phyloP scores from a whole-genome alignment of 2,888 invertebrate species.

The Meta bourneti region DNA sequence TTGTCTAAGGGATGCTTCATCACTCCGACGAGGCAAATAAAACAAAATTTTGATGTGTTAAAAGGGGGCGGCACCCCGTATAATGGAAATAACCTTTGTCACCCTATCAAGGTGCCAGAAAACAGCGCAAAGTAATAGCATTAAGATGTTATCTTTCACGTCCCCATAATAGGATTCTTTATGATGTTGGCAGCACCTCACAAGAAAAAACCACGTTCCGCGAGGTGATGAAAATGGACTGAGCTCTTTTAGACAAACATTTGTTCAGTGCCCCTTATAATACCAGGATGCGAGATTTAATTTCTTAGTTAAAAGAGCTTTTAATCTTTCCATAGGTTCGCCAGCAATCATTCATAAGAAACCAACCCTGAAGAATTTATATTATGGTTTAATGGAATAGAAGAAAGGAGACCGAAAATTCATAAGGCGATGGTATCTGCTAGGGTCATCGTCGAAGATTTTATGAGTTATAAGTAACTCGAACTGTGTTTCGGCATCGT shows the following conservation, averaged over 20 bases:
- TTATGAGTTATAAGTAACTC: neutral
- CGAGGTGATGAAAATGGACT: constrained; percentile 48
- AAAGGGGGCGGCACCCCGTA: constrained; percentile 67
- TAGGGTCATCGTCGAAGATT: constrained; percentile 22
- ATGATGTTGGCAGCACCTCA: constrained; percentile 13
- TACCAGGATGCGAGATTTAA: constrained; percentile 52
- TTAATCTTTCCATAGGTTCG: constrained; percentile 39
- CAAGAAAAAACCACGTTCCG: too few relatives aligned
- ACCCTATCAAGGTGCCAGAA: constrained; percentile 43
- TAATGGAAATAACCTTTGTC: constrained; percentile 71
- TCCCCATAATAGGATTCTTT: constrained; percentile 56
- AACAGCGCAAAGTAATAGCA: constrained; percentile 60
- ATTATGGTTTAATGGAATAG: constrained; percentile 46
- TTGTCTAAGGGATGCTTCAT: constrained; percentile 48
- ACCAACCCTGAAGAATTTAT: constrained; percentile 36
- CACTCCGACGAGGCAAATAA: constrained; percentile 33
- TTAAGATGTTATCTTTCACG: constrained; percentile 70
- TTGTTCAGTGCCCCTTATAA: constrained; percentile 8
- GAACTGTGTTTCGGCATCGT: constrained; percentile 11
- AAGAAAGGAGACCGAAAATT: constrained; percentile 5
- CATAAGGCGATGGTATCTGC: constrained; percentile 34
- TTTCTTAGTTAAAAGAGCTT: constrained; percentile 35
- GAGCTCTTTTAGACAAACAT: constrained; percentile 49
- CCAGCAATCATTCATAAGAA: constrained; percentile 17
- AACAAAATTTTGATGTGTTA: constrained; percentile 68